Percentiles rank a stretch among this genome's conserved stretches.
Evolutionary conservation across 2,888 invertebrate species (phyloP).

Genomic region (Nomada goodeniana): DNA sequence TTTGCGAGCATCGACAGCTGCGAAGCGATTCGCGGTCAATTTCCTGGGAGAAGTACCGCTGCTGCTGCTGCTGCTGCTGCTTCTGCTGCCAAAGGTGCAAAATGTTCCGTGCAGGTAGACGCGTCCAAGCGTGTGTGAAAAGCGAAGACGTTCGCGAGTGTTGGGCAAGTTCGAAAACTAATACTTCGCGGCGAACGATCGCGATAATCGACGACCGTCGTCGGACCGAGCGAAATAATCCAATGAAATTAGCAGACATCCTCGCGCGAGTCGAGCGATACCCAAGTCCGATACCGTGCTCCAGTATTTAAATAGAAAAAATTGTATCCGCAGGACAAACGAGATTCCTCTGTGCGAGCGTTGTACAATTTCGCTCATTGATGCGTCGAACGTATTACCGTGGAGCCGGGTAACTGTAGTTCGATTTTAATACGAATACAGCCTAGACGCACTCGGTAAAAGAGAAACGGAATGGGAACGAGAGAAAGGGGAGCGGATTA

Average conservation of each 20-base stretch:
- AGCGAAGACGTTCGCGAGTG: neutral
- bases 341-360: neutral
- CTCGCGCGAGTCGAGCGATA: neutral
- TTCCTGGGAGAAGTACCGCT: neutral
- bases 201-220: neutral
- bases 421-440: neutral
- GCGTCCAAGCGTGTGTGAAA: too few species aligned
- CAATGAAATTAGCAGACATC: too few species aligned
- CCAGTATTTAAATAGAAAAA: conserved; percentile 26
- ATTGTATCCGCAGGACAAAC: conserved; percentile 21
- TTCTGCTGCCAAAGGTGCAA: neutral
- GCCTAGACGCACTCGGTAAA: neutral
- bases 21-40: conserved; percentile 8
- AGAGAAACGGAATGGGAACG: neutral
- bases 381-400: conserved; percentile 5
- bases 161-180: neutral
- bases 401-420: neutral
- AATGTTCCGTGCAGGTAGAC: conserved; percentile 1
- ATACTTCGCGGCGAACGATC: neutral
- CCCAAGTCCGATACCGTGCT: neutral
- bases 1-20: conserved; percentile 5
- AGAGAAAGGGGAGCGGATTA: neutral
- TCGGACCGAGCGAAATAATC: too few species aligned
- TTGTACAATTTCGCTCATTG: conserved; percentile 20
- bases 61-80: neutral